Percentiles rank a stretch among this genome's conserved stretches.
Conservation (phyloP, 2,888 invertebrate species). For the Megaustenia siamemsis region DNA sequence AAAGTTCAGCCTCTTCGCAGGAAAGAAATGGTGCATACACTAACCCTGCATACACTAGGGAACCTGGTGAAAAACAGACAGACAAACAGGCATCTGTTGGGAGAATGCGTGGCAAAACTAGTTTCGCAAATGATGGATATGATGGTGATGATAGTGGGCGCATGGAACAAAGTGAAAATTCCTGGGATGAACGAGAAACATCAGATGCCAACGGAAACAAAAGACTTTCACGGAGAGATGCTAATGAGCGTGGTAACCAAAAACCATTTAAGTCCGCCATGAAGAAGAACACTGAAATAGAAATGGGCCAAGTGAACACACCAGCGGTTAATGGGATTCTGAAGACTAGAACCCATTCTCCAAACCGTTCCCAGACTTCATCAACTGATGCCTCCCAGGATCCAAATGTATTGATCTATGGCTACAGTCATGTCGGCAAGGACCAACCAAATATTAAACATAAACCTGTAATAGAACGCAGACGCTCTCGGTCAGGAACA, state of each 20-base stretch:
- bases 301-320: slow-evolving; percentile 56
- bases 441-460: slow-evolving; percentile 55
- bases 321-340: slow-evolving; percentile 53
- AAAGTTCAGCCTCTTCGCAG: slow-evolving; percentile 53
- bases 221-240: slow-evolving; percentile 37
- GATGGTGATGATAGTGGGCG: slow-evolving; percentile 32
- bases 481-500: slow-evolving; percentile 52
- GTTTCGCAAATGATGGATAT: slow-evolving; percentile 52
- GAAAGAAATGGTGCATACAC: slow-evolving; percentile 54
- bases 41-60: slow-evolving; percentile 54
- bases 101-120: slow-evolving; percentile 45
- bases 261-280: slow-evolving; percentile 42
- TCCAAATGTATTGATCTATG: slow-evolving; percentile 53
- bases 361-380: slow-evolving; percentile 54
- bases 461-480: slow-evolving; percentile 53
- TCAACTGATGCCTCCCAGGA: slow-evolving; percentile 55
- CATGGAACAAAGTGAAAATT: not conserved
- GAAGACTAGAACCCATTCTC: slow-evolving; percentile 55
- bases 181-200: slow-evolving; percentile 18
- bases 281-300: slow-evolving; percentile 43
- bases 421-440: slow-evolving; percentile 48
- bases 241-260: not conserved
- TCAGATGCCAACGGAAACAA: not conserved
- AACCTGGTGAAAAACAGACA: slow-evolving; percentile 48
- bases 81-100: slow-evolving; percentile 50